Base-by-base conservation (phyloP, 2,888 invertebrate species). In the Aphidoletes aphidimyza region DNA sequence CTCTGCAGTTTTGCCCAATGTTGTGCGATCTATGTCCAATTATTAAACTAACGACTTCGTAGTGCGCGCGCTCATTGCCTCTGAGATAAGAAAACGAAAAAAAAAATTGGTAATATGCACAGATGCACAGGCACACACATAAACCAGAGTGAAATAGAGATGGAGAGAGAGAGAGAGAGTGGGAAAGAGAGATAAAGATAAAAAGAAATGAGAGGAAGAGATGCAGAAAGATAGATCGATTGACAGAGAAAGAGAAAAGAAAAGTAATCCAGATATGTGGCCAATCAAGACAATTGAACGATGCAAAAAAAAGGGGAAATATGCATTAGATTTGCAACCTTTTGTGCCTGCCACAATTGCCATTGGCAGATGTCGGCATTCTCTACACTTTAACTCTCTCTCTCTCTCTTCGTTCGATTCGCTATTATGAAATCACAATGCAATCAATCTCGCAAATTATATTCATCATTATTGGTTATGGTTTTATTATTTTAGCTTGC, bases 371-470 rank as follows among this genome's bases (percentile, higher is more conserved):
- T 54, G 1, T 54, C 54, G 22, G 9, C 2, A 54, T 54, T 54
- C 2, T 14, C 22, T 1, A 22, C 3, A 11, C 22, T 26, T 3
- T 54, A 6, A 42, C 42, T 9, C 8, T 14, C 42, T 42, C 42
- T 14, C 8, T 14, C 42, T 9, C 42, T 42, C 8, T 14, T 42
- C n/a, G 42, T 42, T 42, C 8, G 6, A 9, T 6, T 14, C 14
- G 42, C 42, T 42, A 54, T 54, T 54, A 54, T 54, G 54, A 54
- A 54, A 54, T 54, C 54, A 2, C 54, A 54, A 54, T 22, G 54
- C 54, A 54, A 54, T 54, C 54, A 54, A 54, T 54, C 22, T 26
- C 22, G 6, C 3, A 54, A 54, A 54, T 54, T 54, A 54, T 54
- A 54, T 22, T 17, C 54, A 54, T 54, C 54, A 54, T 54, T 22